phyloP scores from a whole-genome alignment of 1,140 invertebrate genomes.

The Tenebrio molitor region DNA sequence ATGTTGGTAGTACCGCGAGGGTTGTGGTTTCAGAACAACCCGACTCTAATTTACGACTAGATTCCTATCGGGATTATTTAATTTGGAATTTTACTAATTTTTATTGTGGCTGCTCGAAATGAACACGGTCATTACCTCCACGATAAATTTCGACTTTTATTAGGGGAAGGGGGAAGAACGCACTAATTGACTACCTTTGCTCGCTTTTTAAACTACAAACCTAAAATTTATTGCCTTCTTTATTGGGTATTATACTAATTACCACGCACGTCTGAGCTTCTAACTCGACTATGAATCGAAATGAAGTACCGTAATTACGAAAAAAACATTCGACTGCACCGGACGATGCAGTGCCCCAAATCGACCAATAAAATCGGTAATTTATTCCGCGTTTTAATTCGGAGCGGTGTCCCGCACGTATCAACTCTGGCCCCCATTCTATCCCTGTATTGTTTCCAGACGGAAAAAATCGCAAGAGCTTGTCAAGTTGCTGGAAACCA shows the following conservation, averaged over 20 bases:
- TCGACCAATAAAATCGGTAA: no score
- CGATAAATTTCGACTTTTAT: constrained; percentile 32
- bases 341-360: no score
- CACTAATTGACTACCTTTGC: no score
- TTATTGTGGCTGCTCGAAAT: constrained; percentile 28
- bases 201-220: no score
- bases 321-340: no score
- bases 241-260: constrained; percentile 12
- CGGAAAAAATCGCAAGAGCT: no score
- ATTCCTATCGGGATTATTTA: constrained; percentile 23
- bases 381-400: no score
- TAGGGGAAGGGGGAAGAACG: constrained; percentile 6
- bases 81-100: constrained; percentile 38
- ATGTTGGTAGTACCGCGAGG: not conserved
- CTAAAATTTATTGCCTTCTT: constrained; percentile 11
- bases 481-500: no score
- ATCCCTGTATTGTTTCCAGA: no score
- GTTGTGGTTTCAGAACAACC: constrained; percentile 6
- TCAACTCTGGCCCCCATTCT: no score
- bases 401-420: no score
- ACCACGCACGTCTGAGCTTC: not conserved
- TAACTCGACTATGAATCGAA: not conserved
- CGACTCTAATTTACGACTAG: constrained; percentile 18
- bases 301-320: constrained; percentile 8
- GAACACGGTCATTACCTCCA: constrained; percentile 11